Evolutionary conservation across 2,113 vertebrate genomes (phyloP), one percentile per base, ranked within the genome.

Genomic region (Bubalus kerabau): DNA sequence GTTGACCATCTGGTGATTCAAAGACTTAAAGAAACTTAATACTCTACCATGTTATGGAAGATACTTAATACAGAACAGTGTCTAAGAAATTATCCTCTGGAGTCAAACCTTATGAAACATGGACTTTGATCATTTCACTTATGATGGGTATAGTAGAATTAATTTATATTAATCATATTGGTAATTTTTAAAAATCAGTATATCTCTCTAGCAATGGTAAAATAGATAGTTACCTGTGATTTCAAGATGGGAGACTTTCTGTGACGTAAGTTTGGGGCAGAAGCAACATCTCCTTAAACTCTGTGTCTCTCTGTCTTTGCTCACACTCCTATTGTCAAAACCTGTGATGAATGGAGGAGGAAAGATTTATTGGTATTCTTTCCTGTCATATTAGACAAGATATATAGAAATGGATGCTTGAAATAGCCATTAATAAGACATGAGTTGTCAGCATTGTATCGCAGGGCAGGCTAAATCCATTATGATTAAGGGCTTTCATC

Each of bases 291-390:
- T 87, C 4, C 86, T 84, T 76, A 74, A 89, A 17, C 14, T 76
- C 30, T 21, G 19, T 8, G 36, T 26, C 48, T 80, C 67, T 80
- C 24, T 91, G 26, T 91, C 91, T 86, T 87, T 85, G 30, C 54
- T 52, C 60, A 36, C 16, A 87, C 57, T 19, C 62, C 24, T 92
- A 16, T 52, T 96, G 46, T 67, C 84, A 98, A 83, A 3, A 5
- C 1, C 76, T 82, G 81, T 43, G 13, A 71, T 98, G 36, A 59
- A 90, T 30, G 2, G 56, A 50, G 17, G 48, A 46, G 90, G 90
- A 81, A 32, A 98, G 91, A 97, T 89, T 97, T 87, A 91, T 32
- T 94, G 7, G 16, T 19, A 81, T 93, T 46, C 91, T 96, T 95
- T 74, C 54, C 93, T 97, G 71, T 95, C 16, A 91, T 87, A 92